Evolutionary conservation across 1,140 invertebrate genomes (phyloP).

Genomic region (Homalodisca vitripennis): DNA sequence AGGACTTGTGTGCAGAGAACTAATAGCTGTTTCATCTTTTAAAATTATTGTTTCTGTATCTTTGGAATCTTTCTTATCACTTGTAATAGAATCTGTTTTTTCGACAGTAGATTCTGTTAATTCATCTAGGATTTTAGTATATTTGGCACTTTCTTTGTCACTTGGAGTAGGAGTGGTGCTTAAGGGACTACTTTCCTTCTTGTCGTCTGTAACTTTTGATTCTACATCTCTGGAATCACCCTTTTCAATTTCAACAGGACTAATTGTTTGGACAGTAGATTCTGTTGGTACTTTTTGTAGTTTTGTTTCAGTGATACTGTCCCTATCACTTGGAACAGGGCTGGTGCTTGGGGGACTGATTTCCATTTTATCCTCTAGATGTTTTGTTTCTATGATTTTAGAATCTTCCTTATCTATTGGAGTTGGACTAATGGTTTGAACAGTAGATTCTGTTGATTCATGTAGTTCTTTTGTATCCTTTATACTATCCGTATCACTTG

Average conservation of each 20-base stretch:
- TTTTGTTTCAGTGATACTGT: too few relatives aligned
- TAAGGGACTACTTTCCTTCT: background rate
- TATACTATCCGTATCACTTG: background rate
- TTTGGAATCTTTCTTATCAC: background rate
- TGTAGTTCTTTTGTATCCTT: background rate
- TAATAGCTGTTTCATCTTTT: too few relatives aligned
- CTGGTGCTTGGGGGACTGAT: background rate
- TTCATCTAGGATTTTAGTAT: too few relatives aligned
- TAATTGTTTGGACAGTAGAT: too few relatives aligned
- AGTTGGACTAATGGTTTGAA: background rate
- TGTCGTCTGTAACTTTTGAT: background rate
- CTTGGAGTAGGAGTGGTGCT: background rate
- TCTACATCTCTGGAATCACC: background rate
- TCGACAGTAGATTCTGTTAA: too few relatives aligned
- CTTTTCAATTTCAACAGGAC: constrained; percentile 1
- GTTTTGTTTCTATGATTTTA: background rate
- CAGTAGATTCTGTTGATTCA: background rate
- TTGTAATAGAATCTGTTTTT: constrained; percentile 1
- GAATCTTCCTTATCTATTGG: background rate
- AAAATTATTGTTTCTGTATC: too few relatives aligned
- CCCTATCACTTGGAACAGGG: too few relatives aligned
- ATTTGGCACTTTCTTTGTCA: background rate
- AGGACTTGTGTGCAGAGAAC: too few relatives aligned
- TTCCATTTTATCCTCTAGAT: background rate
- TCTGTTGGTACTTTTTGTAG: too few relatives aligned